Evolutionary conservation across 2,888 invertebrate genomes (phyloP).

Genomic region (Nyleta sp.): DNA sequence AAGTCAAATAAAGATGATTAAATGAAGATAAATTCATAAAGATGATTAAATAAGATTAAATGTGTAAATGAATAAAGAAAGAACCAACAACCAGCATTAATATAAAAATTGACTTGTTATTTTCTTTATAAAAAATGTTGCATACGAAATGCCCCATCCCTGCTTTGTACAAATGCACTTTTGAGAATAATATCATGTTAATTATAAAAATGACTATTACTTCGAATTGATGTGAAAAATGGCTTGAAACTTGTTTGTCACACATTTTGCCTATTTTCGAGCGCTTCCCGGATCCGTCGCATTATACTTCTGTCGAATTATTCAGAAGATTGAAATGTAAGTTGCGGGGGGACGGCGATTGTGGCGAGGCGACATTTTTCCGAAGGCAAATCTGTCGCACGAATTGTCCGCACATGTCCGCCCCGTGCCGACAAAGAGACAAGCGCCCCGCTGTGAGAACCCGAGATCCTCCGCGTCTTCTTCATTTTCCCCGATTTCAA

Average conservation of each 20-base stretch:
- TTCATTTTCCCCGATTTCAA: conserved; percentile 45
- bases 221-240: background rate
- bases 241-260: background rate
- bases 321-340: conserved; percentile 62
- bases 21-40: too few relatives aligned
- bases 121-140: too few relatives aligned
- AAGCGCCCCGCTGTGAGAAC: conserved; percentile 73
- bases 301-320: conserved; percentile 54
- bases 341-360: conserved; percentile 65
- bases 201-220: too few relatives aligned
- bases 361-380: conserved; percentile 70
- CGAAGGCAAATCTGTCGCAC: conserved; percentile 79
- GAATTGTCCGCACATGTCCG: conserved; percentile 82
- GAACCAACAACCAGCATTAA: too few relatives aligned
- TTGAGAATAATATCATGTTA: too few relatives aligned
- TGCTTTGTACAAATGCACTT: too few relatives aligned
- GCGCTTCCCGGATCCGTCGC: conserved; percentile 34
- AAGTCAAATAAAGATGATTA: too few relatives aligned
- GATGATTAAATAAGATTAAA: too few relatives aligned
- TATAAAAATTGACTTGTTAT: too few relatives aligned
- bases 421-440: conserved; percentile 78
- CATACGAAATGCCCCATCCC: too few relatives aligned
- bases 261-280: background rate
- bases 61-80: too few relatives aligned
- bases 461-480: conserved; percentile 64